Conservation (phyloP, 1,140 invertebrate genomes). For the Ceratitis capitata region DNA sequence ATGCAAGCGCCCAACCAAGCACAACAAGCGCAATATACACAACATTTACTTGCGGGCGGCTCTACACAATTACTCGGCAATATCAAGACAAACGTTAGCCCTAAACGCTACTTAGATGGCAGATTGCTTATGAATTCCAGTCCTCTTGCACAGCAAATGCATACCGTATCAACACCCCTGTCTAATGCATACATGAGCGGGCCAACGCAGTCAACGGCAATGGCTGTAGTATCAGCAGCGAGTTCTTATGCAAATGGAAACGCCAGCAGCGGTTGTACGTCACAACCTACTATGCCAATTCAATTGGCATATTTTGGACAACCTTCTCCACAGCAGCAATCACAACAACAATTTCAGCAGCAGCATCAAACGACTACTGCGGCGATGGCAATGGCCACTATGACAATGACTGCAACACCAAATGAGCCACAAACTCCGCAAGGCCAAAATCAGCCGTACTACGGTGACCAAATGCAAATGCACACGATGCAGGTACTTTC, state of each 20-base stretch:
- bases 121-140: constrained; percentile 47
- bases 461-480: constrained; percentile 60
- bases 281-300: constrained; percentile 48
- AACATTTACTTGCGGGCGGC: constrained; percentile 52
- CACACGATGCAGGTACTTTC: constrained; percentile 54
- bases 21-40: constrained; percentile 51
- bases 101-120: constrained; percentile 50
- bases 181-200: not conserved
- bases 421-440: constrained; percentile 51
- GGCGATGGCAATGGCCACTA: constrained; percentile 51
- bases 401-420: constrained; percentile 43
- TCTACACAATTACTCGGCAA: constrained; percentile 44
- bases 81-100: constrained; percentile 54
- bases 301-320: constrained; percentile 59
- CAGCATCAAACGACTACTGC: constrained; percentile 15
- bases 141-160: constrained; percentile 40
- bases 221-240: not conserved
- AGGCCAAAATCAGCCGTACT: constrained; percentile 52
- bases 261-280: constrained; percentile 51
- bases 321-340: constrained; percentile 43
- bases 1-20: constrained; percentile 52
- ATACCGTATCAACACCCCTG: not conserved
- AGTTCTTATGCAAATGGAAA: constrained; percentile 22
- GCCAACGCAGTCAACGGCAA: not conserved
- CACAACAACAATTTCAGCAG: constrained; percentile 40